phyloP scores from a whole-genome alignment of 2,888 invertebrate species.

The Melieria picta region DNA sequence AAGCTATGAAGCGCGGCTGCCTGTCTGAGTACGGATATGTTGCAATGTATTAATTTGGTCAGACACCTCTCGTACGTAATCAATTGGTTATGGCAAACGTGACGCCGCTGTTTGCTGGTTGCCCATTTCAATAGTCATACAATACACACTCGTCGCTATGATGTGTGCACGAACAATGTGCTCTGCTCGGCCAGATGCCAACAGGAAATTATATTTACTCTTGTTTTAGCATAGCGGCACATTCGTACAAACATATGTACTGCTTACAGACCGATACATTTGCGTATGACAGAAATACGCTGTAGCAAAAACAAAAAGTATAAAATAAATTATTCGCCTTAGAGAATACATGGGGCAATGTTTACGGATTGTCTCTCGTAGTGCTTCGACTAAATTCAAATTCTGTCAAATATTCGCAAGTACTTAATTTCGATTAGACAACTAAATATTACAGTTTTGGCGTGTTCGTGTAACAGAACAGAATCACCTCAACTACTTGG shows the following conservation, averaged over 20 bases:
- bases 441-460: no score
- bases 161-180: not conserved
- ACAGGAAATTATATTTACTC: slow-evolving; percentile 35
- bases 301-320: not conserved
- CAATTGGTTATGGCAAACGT: not conserved
- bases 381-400: no score
- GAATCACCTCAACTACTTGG: no score
- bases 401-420: no score
- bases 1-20: no score
- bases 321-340: not conserved
- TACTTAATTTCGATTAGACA: no score
- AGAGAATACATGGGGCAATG: not conserved
- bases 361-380: no score
- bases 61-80: no score
- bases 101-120: slow-evolving; percentile 9
- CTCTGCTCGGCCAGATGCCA: slow-evolving; percentile 31
- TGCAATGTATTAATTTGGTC: no score
- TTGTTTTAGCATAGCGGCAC: slow-evolving; percentile 1
- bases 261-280: not conserved
- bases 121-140: slow-evolving; percentile 6
- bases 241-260: not conserved
- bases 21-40: no score
- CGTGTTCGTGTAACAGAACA: no score
- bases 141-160: slow-evolving; percentile 8
- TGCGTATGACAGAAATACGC: not conserved